A percentile compares a stretch with the other conserved stretches of the same genome.
Conservation (phyloP, 2,888 invertebrate genomes). For the Elysia crispata region DNA sequence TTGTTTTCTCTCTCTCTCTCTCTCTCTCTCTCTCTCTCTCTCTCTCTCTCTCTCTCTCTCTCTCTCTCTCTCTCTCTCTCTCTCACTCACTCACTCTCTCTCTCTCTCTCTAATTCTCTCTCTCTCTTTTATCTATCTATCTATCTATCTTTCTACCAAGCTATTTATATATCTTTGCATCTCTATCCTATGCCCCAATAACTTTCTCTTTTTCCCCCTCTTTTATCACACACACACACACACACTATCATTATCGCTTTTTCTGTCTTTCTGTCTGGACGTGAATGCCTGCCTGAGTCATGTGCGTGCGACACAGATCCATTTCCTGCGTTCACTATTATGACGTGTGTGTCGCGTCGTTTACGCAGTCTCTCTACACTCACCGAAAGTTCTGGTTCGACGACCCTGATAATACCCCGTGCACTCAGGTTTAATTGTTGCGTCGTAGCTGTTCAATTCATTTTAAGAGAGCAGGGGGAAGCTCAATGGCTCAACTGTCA, state of each 20-base stretch:
- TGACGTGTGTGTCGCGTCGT: too few relatives aligned
- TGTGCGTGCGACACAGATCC: too few relatives aligned
- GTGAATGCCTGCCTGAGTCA: too few relatives aligned
- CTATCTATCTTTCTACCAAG: background rate
- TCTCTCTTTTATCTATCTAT: constrained; percentile 14
- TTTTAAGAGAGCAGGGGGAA: too few relatives aligned
- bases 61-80: background rate
- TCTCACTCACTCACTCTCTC: background rate
- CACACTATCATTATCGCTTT: background rate
- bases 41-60: constrained; percentile 14
- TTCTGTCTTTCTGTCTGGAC: too few relatives aligned
- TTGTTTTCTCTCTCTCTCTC: constrained; percentile 21
- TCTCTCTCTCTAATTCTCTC: background rate
- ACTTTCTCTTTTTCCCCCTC: background rate
- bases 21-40: constrained; percentile 22
- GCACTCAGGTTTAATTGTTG: too few relatives aligned
- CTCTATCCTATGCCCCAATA: background rate
- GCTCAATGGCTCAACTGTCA: too few relatives aligned
- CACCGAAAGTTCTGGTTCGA: too few relatives aligned
- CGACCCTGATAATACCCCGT: too few relatives aligned
- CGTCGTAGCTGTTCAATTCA: too few relatives aligned
- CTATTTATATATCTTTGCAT: background rate
- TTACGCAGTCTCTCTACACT: too few relatives aligned
- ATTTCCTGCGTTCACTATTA: too few relatives aligned
- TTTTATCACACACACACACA: background rate